Conservation (phyloP, 2,113 vertebrate genomes). For the human region GRCh38 chr2:176596001-176596500, state of each 20-base stretch:
- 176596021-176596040: background rate
- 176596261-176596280: conserved; percentile 21
- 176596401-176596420: background rate
- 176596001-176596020: background rate
- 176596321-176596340: background rate
- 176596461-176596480: background rate
- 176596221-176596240: background rate
- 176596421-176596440: background rate
- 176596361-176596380: background rate
- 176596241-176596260: background rate
- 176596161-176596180: background rate
- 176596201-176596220: background rate
- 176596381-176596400: background rate
- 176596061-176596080: background rate
- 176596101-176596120: background rate
- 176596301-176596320: background rate
- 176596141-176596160: background rate
- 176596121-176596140: background rate
- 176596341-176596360: background rate
- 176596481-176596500: background rate
- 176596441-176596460: background rate
- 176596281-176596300: conserved; percentile 17
- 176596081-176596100: background rate
- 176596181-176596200: background rate
- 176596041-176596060: background rate